Conservation (phyloP, 1,140 invertebrate genomes). For the Drosophila ogumai region DNA sequence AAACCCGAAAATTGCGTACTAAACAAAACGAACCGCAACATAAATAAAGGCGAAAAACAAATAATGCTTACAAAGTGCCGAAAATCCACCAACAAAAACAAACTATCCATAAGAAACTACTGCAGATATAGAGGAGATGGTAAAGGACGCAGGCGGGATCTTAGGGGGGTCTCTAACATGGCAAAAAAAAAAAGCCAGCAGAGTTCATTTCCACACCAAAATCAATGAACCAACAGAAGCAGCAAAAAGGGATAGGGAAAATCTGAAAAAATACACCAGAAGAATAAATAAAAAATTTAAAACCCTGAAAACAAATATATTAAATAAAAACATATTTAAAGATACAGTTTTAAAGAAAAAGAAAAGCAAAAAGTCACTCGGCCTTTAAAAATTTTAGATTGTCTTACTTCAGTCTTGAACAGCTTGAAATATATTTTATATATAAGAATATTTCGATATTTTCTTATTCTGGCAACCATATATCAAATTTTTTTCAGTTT, state of each 20-base stretch:
- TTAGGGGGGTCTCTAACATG: constrained; percentile 2
- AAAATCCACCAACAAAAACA: constrained; percentile 58
- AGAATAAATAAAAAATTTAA: background rate
- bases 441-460: background rate
- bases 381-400: background rate
- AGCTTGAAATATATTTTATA: background rate
- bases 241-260: constrained; percentile 11
- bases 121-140: constrained; percentile 7
- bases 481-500: background rate
- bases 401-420: background rate
- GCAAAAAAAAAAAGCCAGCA: constrained; percentile 52
- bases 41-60: constrained; percentile 79
- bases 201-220: constrained; percentile 82
- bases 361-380: background rate
- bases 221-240: constrained; percentile 77
- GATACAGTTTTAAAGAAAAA: background rate
- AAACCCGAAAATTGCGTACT: constrained; percentile 64
- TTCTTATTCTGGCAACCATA: background rate
- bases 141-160: constrained; percentile 15
- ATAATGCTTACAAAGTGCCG: constrained; percentile 77
- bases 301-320: background rate
- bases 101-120: constrained; percentile 17
- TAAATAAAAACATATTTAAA: background rate
- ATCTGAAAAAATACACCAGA: constrained; percentile 5
- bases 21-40: constrained; percentile 69